Evolutionary conservation across 2,888 invertebrate species (phyloP), one percentile per base, ranked within the genome.

Genomic region (Himalopsyche kuldschensis): DNA sequence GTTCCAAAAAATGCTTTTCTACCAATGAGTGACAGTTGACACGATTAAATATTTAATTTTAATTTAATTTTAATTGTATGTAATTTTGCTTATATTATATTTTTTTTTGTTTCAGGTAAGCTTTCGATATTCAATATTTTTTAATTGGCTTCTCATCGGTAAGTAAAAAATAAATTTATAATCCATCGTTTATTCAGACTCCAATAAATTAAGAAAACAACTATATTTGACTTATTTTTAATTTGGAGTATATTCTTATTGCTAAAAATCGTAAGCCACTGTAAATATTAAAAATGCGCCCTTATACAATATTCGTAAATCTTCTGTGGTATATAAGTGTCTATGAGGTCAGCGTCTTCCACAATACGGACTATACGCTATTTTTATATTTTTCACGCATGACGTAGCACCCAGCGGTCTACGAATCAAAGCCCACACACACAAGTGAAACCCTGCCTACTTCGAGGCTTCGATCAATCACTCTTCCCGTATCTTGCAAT

Each of bases 401-500:
- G 69, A 15, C 69, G 27, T 69, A 27, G 27, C 69, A 69, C 27
- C 27, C 24, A 11, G 69, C 15, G 69, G 69, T 69, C 69, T 69
- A 27, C 27, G 69, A 69, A 69, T 69, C 69, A 69, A 69, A 69
- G 27, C 69, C 10, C 69, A 69, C 69, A 69, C 69, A 69, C 69
- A 69, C 69, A 15, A 63, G 30, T 27, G 69, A 69, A 80, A 76
- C 46, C 80, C 47, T 80, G 46, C 79, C 55, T 46, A 75, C 41
- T 41, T 41, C 81, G 81, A 79, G 75, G 76, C 41, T 80, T 85
- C 85, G 82, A 85, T 85, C 85, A 85, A 85, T 85, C 85, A 84
- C 84, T 85, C 82, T 79, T 84, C 79, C 80, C 85, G 79, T 83
- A 83, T 85, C 84, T 55, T 76, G 76, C 85, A 85, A 85, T 85